phyloP scores from a whole-genome alignment of 2,888 invertebrate species.

The Odontomyia ornata region DNA sequence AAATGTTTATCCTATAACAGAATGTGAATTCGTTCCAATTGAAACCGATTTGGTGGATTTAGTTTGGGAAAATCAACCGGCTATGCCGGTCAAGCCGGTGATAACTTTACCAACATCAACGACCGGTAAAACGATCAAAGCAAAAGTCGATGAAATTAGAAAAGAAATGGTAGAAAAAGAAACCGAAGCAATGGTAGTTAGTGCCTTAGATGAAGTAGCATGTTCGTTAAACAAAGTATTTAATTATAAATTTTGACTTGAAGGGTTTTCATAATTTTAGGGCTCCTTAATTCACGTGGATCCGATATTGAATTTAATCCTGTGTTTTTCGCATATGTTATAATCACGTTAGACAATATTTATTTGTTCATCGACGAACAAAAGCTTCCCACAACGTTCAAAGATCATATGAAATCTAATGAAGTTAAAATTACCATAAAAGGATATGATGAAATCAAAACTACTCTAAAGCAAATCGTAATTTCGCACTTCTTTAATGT shows the following conservation, averaged over 20 bases:
- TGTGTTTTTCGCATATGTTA: conserved; percentile 81
- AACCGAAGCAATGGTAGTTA: conserved; percentile 74
- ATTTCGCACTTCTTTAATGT: conserved; percentile 44
- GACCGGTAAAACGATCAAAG: conserved; percentile 70
- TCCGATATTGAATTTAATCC: conserved; percentile 93
- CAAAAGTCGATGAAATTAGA: conserved; percentile 74
- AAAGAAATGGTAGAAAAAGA: conserved; percentile 72
- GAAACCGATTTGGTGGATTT: conserved; percentile 77
- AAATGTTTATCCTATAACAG: too few species aligned
- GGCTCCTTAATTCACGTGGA: conserved; percentile 90
- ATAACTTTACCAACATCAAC: conserved; percentile 65
- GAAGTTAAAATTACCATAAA: conserved; percentile 66
- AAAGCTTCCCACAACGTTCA: conserved; percentile 68
- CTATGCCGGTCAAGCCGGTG: conserved; percentile 66
- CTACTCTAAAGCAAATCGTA: conserved; percentile 63
- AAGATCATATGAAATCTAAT: conserved; percentile 69
- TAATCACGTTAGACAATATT: conserved; percentile 69
- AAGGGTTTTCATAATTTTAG: too few species aligned
- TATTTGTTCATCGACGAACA: conserved; percentile 72
- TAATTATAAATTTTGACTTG: too few species aligned
- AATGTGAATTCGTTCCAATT: conserved; percentile 74
- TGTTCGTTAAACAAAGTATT: conserved; percentile 67
- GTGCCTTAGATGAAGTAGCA: conserved; percentile 89
- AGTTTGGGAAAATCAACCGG: conserved; percentile 73
- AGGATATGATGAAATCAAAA: conserved; percentile 67